Base-by-base conservation (phyloP, 64 coral and sea anemone genomes). In the Exaiptasia diaphana region DNA sequence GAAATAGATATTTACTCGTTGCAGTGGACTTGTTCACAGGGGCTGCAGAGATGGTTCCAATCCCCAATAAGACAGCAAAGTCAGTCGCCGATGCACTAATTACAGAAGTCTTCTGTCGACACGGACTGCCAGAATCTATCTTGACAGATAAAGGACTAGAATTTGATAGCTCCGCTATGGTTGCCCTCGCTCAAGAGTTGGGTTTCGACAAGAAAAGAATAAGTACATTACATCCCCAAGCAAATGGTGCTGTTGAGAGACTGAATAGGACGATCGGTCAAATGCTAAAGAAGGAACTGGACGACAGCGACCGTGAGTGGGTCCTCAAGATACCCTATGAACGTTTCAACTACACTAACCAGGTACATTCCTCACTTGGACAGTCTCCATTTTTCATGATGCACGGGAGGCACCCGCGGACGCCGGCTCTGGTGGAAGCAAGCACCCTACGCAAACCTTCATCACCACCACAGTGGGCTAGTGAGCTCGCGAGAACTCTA, bases 171-270 rank as follows among this genome's bases (percentile, higher is more conserved):
- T 75, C 72, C 24, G 28, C 34, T 3, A 27, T 41, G 21, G 3
- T 52, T 14, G 30, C 53, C 5, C 49, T 75, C 31, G 44, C 7
- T 21, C 2, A 25, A 75, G 26, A 54, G 52, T 0, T 2, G 14
- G 46, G 63, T 26, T 78, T 87, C 31, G 86, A 80, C 64, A 88
- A 88, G 36, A 88, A 88, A 21, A 56, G 68, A 60, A 75, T 83
- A 25, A 64, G 54, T 21, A 20, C 69, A 23, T 38, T 90, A 29
- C 88, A 76, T 67, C 71, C 48, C 15, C 59, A 77, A 32, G 59
- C 79, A 0, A 83, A 83, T 26, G 61, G 57, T 18, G 57, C 42
- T 38, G 78, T 90, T 4, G 87, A 82, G 42, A 75, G 78, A 72
- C 44, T 80, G 28, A 82, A 90, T 37, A 33, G 32, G 22, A 77